Evolutionary conservation across 2,888 invertebrate species (phyloP).

Genomic region (Platycnemis pennipes): DNA sequence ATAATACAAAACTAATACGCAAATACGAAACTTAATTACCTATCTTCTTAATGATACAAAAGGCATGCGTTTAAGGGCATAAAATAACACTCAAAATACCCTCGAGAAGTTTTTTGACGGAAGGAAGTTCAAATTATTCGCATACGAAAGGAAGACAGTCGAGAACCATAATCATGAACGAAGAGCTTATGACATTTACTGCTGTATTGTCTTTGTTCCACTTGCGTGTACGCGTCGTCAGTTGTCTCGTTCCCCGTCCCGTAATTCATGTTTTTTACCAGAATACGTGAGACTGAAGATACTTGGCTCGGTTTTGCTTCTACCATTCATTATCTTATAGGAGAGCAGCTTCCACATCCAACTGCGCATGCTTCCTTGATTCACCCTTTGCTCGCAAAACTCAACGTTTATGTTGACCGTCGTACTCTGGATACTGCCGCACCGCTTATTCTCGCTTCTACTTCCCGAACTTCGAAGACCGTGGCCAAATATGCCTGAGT

Average conservation of each 20-base stretch:
- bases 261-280: background rate
- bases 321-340: too few relatives aligned
- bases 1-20: too few relatives aligned
- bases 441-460: background rate
- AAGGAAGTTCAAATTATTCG: background rate
- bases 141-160: background rate
- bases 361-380: background rate
- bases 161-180: background rate
- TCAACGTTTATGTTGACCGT: background rate
- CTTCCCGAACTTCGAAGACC: background rate
- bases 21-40: too few relatives aligned
- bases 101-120: too few relatives aligned
- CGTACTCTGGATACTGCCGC: background rate
- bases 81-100: too few relatives aligned
- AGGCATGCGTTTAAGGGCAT: too few relatives aligned
- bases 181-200: background rate
- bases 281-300: background rate
- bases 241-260: background rate
- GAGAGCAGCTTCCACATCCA: background rate
- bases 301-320: background rate
- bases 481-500: background rate
- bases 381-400: background rate
- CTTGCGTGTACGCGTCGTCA: background rate
- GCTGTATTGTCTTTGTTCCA: background rate
- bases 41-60: background rate